A percentile compares a stretch with the other conserved stretches of the same genome.
phyloP scores from a whole-genome alignment of 1,140 invertebrate species.

The Procambarus virginalis region DNA sequence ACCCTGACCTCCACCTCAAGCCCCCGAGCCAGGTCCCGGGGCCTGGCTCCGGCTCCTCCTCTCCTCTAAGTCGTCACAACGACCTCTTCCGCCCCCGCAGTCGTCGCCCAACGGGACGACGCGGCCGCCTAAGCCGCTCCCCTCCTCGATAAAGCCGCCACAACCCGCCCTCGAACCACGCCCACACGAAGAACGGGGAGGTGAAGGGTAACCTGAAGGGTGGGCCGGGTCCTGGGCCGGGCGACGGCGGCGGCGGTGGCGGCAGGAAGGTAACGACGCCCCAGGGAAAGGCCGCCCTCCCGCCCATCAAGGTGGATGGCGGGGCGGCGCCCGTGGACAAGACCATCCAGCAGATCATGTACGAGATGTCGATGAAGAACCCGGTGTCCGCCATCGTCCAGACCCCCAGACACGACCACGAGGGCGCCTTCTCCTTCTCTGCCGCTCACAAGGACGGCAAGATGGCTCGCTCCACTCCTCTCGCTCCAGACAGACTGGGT shows the following conservation, averaged over 20 bases:
- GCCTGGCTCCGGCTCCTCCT: neutral
- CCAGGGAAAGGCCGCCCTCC: conserved; percentile 9
- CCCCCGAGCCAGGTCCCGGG: neutral
- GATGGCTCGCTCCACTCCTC: neutral
- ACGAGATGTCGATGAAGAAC: conserved; percentile 28
- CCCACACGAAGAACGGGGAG: conserved; percentile 51
- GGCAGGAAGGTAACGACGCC: neutral
- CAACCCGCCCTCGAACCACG: conserved; percentile 47
- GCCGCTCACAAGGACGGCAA: neutral
- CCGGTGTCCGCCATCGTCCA: conserved; percentile 45
- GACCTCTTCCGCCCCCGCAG: conserved; percentile 1
- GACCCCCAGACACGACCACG: conserved; percentile 28
- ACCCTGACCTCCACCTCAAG: neutral
- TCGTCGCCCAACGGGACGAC: conserved; percentile 10
- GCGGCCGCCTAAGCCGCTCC: conserved; percentile 27
- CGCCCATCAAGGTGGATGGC: conserved; percentile 17
- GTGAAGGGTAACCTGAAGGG: conserved; percentile 58
- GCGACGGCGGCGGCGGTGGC: conserved; percentile 28
- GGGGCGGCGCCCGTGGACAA: neutral
- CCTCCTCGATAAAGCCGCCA: conserved; percentile 22
- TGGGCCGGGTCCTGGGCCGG: conserved; percentile 47
- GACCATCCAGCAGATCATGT: conserved; percentile 44
- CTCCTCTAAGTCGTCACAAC: conserved; percentile 27
- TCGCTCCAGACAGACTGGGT: neutral
- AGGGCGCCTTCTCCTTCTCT: neutral